Conservation (phyloP, 2,113 vertebrate genomes). For the Psammodynastes pulverulentus region DNA sequence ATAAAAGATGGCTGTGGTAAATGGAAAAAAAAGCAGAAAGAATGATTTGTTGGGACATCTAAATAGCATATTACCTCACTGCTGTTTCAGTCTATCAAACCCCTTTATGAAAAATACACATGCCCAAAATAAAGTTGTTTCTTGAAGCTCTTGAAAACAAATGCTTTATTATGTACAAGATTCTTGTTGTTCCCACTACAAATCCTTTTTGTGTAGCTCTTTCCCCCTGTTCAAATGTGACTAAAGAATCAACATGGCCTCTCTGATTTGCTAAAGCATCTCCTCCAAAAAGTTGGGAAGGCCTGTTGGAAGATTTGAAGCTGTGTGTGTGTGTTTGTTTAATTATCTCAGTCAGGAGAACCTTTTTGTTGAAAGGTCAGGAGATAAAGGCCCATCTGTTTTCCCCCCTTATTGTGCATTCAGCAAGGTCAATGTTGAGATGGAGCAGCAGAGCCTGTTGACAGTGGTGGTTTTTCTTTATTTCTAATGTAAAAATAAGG, state of each 20-base stretch:
- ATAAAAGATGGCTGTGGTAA: neutral
- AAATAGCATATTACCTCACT: conserved; percentile 21
- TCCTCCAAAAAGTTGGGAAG: conserved; percentile 53
- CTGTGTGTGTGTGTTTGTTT: conserved; percentile 54
- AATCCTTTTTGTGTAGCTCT: conserved; percentile 37
- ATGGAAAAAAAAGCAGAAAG: neutral
- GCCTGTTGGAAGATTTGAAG: conserved; percentile 73
- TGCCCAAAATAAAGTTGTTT: conserved; percentile 15
- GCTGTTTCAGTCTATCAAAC: neutral
- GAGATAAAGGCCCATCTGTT: conserved; percentile 80
- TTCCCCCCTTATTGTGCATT: conserved; percentile 76
- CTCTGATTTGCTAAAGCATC: conserved; percentile 52
- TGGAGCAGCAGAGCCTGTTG: conserved; percentile 66
- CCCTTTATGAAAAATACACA: rapidly evolving
- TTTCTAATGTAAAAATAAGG: conserved; percentile 66
- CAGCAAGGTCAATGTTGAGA: conserved; percentile 69
- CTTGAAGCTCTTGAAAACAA: neutral
- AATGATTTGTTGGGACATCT: neutral
- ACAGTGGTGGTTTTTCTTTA: conserved; percentile 68
- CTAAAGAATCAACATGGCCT: conserved; percentile 48
- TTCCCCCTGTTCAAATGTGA: conserved; percentile 50
- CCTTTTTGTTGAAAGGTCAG: conserved; percentile 70
- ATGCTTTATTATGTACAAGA: conserved; percentile 45
- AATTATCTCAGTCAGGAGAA: conserved; percentile 72
- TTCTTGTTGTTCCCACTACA: conserved; percentile 53